Conservation (phyloP, 2,888 invertebrate species). For the Noctua janthe region DNA sequence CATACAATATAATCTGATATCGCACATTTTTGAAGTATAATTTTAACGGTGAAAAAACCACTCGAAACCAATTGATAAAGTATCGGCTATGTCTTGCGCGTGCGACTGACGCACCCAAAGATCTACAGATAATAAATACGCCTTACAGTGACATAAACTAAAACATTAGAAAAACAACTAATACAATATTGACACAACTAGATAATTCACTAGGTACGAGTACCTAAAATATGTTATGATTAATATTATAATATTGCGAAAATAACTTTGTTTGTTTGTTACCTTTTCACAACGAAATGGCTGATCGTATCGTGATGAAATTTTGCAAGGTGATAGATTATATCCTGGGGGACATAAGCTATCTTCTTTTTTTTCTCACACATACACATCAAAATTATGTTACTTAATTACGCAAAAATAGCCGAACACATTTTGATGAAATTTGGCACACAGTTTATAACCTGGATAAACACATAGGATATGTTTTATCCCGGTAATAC, state of each 20-base stretch:
- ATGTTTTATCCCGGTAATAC: background rate
- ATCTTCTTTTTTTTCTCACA: background rate
- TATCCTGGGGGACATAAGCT: too few relatives aligned
- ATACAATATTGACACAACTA: slow-evolving; percentile 38
- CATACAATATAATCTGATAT: background rate
- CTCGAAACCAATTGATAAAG: slow-evolving; percentile 12
- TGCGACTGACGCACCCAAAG: slow-evolving; percentile 22
- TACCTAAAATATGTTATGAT: background rate
- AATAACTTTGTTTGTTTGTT: background rate
- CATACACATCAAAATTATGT: too few relatives aligned
- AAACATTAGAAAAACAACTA: slow-evolving; percentile 17
- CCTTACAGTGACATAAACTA: background rate
- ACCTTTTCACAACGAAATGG: background rate
- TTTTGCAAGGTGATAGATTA: background rate
- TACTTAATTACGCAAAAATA: background rate
- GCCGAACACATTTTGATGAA: background rate
- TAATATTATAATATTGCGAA: background rate
- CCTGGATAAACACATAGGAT: background rate
- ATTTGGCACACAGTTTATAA: background rate
- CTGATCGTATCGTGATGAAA: background rate
- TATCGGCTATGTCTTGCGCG: background rate
- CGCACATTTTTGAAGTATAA: background rate
- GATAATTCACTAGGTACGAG: slow-evolving; percentile 31
- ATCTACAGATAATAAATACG: slow-evolving; percentile 26
- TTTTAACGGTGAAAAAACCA: background rate